Evolutionary conservation across 2,113 vertebrate genomes (phyloP), one percentile per base, ranked within the genome.

Genomic region (Sander lucioperca): DNA sequence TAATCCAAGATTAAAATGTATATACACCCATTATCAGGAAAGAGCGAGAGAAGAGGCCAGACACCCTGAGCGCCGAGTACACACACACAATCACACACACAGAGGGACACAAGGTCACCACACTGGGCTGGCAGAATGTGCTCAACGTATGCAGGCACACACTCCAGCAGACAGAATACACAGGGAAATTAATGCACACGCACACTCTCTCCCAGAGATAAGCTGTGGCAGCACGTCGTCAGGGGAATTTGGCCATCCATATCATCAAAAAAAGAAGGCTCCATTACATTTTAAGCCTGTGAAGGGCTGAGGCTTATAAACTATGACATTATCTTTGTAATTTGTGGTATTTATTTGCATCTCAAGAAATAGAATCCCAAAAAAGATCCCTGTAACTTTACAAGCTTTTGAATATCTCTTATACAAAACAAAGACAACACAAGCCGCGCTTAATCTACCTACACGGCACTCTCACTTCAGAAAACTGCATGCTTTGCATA

Each of bases 101-200:
- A 58, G 3, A 33, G 66, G 61, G 85, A 79, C 83, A 82, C 80
- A 66, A 90, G 93, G 93, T 94, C 94, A 91, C 84, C 67, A 86
- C 66, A 67, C 69, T 67, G 76, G 78, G 83, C 88, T 77, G 78
- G 85, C 89, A 92, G 79, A 94, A 95, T 94, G 84, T 85, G 79
- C 89, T 84, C 86, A 92, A 92, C 86, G 80, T 93, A 96, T 96
- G 95, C 95, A 93, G 92, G 23, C 79, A 63, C 95, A 95, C 94
- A 89, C 83, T 36, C 89, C 87, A 63, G 58, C 84, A 84, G 80
- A 70, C 81, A 84, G 86, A 93, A 90, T 77, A 92, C 88, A 90
- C 80, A 77, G 76, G 63, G 45, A 94, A 92, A 95, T 95, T 83
- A 93, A 95, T 95, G 93, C 93, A 6, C 74, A 25, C 88, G 84